These are phyloP conservation scores for Typhlichthys subterraneus DNA, from an alignment of 2,797 vertebrate genomes.

Conservation along the genomic window DNA sequence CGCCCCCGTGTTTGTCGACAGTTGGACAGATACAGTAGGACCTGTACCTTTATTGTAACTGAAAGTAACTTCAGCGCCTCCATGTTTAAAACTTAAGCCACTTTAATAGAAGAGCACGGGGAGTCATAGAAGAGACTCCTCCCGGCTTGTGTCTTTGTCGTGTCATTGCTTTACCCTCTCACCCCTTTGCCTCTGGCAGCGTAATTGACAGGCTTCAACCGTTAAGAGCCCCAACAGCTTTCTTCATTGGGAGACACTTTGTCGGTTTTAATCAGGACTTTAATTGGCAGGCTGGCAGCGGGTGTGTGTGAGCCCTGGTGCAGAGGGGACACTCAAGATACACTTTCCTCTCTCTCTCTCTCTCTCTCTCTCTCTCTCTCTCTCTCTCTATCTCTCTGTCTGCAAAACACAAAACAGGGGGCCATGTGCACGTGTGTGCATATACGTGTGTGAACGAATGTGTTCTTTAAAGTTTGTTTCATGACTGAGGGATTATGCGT, in stretches of 20 bases:
- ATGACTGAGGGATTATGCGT: too few species aligned
- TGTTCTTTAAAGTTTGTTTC: too few species aligned
- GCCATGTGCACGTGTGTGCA: neutral
- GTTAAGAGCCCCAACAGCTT: constrained; percentile 76
- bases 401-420: neutral
- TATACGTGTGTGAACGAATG: too few species aligned
- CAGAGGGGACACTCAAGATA: constrained; percentile 55
- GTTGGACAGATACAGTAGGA: too few species aligned
- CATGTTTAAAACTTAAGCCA: constrained; percentile 19
- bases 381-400: neutral
- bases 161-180: constrained; percentile 60
- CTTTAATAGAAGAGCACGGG: constrained; percentile 31
- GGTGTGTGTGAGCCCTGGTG: constrained; percentile 70
- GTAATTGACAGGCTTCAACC: constrained; percentile 81
- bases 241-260: constrained; percentile 85
- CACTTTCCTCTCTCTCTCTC: constrained; percentile 19
- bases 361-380: constrained; percentile 9
- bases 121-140: constrained; percentile 31
- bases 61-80: too few species aligned
- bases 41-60: too few species aligned
- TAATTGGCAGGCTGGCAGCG: constrained; percentile 81
- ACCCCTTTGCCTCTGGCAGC: constrained; percentile 60
- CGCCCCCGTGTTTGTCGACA: too few species aligned
- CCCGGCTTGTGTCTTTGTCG: constrained; percentile 34
- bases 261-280: constrained; percentile 84